These are phyloP conservation scores for Amyelois transitella DNA, from an alignment of 1,140 invertebrate species.

Conservation along the genomic window DNA sequence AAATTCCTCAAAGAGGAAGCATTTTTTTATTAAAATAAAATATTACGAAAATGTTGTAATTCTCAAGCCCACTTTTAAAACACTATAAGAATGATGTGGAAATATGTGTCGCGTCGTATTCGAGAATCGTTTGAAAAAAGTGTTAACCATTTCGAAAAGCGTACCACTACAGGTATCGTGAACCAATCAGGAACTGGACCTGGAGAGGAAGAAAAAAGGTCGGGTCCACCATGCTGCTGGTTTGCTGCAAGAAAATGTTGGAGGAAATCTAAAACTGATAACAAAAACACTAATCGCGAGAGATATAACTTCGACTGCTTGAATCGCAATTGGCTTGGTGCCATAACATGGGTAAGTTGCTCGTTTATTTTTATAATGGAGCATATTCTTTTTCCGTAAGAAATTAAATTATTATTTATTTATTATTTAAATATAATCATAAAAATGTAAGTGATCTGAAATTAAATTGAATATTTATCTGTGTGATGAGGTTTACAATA, in stretches of 20 bases:
- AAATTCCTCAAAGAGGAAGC: no score
- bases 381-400: not conserved
- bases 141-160: constrained; percentile 63
- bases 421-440: no score
- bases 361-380: not conserved
- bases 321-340: constrained; percentile 66
- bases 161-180: constrained; percentile 50
- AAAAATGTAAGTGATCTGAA: no score
- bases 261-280: constrained; percentile 33
- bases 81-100: constrained; percentile 55
- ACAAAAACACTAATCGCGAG: constrained; percentile 49
- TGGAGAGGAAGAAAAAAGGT: constrained; percentile 42
- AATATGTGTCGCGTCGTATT: constrained; percentile 63
- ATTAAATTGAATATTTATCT: no score
- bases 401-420: not conserved
- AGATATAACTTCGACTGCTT: constrained; percentile 60
- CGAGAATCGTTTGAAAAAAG: constrained; percentile 61
- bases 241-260: constrained; percentile 43
- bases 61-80: not conserved
- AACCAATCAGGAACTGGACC: constrained; percentile 31
- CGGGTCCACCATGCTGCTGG: constrained; percentile 38
- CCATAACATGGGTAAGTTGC: constrained; percentile 66
- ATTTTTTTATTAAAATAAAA: not conserved
- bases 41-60: not conserved
- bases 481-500: no score